Conservation (phyloP, 1,140 invertebrate species). For the Eumaeus atala region DNA sequence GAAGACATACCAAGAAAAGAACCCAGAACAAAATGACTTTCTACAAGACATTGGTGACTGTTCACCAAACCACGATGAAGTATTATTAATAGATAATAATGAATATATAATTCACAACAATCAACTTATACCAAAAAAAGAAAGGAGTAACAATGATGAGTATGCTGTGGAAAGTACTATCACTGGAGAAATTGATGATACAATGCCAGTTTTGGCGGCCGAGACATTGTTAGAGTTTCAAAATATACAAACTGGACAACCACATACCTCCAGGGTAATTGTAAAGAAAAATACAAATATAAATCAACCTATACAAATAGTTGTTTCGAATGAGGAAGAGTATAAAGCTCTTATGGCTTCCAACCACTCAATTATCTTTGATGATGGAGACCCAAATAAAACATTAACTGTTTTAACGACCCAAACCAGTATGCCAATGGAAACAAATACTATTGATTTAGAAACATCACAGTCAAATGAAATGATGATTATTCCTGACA, state of each 20-base stretch:
- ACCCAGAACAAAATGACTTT: slow-evolving; percentile 24
- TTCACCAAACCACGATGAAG: slow-evolving; percentile 62
- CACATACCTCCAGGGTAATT: slow-evolving; percentile 33
- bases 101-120: slow-evolving; percentile 70
- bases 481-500: slow-evolving; percentile 67
- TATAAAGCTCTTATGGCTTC: slow-evolving; percentile 65
- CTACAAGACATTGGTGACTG: slow-evolving; percentile 20
- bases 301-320: slow-evolving; percentile 66
- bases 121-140: slow-evolving; percentile 46
- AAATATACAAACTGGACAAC: slow-evolving; percentile 24
- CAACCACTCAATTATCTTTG: slow-evolving; percentile 62
- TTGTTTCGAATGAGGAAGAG: slow-evolving; percentile 69
- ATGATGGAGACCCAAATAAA: slow-evolving; percentile 47
- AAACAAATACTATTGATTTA: slow-evolving; percentile 42
- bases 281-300: slow-evolving; percentile 45
- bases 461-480: slow-evolving; percentile 49
- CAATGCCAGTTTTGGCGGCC: slow-evolving; percentile 29
- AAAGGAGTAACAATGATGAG: slow-evolving; percentile 30
- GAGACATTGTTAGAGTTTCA: slow-evolving; percentile 40
- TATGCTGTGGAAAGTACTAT: slow-evolving; percentile 37
- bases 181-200: slow-evolving; percentile 29
- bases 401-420: slow-evolving; percentile 47
- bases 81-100: slow-evolving; percentile 74
- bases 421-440: slow-evolving; percentile 31
- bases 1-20: background rate